Evolutionary conservation across 2,888 invertebrate genomes (phyloP).

Genomic region (Synergus itoensis): DNA sequence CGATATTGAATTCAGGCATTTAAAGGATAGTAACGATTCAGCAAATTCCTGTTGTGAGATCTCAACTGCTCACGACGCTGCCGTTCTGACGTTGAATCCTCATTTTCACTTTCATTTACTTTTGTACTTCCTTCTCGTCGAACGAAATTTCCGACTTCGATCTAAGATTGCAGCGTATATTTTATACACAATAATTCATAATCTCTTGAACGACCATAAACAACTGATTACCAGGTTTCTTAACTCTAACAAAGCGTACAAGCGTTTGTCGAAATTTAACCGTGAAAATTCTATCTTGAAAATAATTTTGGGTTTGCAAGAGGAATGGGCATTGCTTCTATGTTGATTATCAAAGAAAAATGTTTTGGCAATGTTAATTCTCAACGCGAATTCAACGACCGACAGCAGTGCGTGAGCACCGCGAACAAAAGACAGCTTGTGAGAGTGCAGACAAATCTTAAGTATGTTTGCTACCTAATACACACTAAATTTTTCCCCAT

Average conservation of each 20-base stretch:
- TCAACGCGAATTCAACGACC: constrained; percentile 44
- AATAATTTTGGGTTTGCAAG: constrained; percentile 6
- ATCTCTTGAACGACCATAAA: not conserved
- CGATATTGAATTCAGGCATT: not conserved
- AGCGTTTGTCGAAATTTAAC: constrained; percentile 10
- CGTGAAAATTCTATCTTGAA: not conserved
- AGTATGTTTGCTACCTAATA: constrained; percentile 50
- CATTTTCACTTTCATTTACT: not conserved
- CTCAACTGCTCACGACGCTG: constrained; percentile 34
- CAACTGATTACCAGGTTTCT: not conserved
- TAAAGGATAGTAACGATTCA: not conserved
- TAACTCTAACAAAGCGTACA: not conserved
- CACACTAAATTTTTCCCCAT: not conserved
- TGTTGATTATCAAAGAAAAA: not conserved
- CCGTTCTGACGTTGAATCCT: constrained; percentile 40
- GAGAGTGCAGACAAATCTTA: constrained; percentile 46
- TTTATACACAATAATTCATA: not conserved
- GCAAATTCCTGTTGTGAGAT: constrained; percentile 31
- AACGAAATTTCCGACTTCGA: not conserved
- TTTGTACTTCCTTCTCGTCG: constrained; percentile 1
- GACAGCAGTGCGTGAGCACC: constrained; percentile 62
- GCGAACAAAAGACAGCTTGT: constrained; percentile 50
- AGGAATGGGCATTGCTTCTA: constrained; percentile 2
- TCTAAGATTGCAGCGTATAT: constrained; percentile 10
- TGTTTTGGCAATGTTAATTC: constrained; percentile 15